Evolutionary conservation across 2,113 vertebrate species (phyloP).

Genomic region (Aix galericulata): DNA sequence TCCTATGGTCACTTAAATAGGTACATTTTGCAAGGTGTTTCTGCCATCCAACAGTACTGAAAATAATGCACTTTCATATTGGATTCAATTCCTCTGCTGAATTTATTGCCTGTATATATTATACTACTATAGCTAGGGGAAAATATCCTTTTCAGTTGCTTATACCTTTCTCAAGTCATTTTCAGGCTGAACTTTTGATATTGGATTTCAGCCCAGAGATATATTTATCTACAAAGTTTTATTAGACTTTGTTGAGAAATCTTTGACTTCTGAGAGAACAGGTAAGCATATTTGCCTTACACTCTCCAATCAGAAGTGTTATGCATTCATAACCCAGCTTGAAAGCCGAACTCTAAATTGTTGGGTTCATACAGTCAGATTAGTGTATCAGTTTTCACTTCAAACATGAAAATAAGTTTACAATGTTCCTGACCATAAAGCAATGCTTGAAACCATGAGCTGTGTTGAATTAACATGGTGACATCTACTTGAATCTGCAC

Average conservation of each 20-base stretch:
- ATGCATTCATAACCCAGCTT: background rate
- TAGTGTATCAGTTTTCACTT: background rate
- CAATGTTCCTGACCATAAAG: background rate
- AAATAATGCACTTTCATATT: background rate
- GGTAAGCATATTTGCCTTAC: slow-evolving; percentile 10
- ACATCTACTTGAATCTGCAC: background rate
- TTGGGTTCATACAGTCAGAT: background rate
- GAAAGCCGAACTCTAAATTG: background rate
- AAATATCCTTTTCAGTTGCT: background rate
- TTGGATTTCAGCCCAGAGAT: slow-evolving; percentile 1
- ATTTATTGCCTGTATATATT: background rate
- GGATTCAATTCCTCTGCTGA: background rate
- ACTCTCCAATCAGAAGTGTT: background rate
- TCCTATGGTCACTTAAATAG: background rate
- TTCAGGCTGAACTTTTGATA: slow-evolving; percentile 8
- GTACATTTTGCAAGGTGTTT: background rate
- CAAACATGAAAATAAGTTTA: slow-evolving; percentile 13
- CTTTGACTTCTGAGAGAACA: slow-evolving; percentile 12
- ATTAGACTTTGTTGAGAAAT: background rate
- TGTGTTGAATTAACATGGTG: background rate
- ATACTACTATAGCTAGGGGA: background rate
- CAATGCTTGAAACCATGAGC: background rate
- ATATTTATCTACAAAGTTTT: slow-evolving; percentile 34
- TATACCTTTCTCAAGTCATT: background rate
- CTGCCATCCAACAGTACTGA: background rate